Percentiles rank a stretch among this genome's conserved stretches.
Conservation (phyloP, 2,113 vertebrate species). For the Neodon shergylaensis region DNA sequence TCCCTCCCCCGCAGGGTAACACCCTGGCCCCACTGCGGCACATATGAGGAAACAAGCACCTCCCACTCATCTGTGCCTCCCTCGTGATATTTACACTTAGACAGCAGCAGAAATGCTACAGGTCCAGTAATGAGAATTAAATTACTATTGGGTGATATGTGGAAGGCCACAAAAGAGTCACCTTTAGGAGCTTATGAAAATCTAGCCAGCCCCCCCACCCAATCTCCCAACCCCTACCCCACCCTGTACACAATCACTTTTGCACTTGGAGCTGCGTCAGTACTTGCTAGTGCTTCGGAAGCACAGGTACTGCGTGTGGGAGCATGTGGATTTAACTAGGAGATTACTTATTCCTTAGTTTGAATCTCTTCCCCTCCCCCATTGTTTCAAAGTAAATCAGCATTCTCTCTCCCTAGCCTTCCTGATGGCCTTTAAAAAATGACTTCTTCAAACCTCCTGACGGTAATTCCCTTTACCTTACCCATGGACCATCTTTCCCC, state of each 20-base stretch:
- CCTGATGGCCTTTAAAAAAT: not conserved
- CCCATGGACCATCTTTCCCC: constrained; percentile 3
- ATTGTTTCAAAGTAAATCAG: not conserved
- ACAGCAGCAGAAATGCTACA: not conserved
- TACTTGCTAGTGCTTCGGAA: not conserved
- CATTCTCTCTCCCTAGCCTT: not conserved
- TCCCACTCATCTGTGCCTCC: not conserved
- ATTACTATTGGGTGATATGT: not conserved
- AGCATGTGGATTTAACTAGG: not conserved
- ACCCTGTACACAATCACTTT: not conserved
- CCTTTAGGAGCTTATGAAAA: not conserved
- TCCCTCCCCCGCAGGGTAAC: rapidly evolving
- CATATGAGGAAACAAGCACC: not conserved
- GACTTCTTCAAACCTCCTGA: not conserved
- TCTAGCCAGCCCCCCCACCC: no score
- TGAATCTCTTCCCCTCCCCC: not conserved
- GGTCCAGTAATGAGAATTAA: not conserved
- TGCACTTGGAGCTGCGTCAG: not conserved
- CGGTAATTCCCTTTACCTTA: not conserved
- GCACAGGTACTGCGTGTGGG: not conserved
- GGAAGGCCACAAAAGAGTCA: not conserved
- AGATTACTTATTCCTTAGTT: constrained; percentile 7
- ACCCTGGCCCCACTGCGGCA: not conserved
- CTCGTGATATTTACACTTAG: not conserved
- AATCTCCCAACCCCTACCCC: not conserved